Evolutionary conservation across 2,113 vertebrate species (phyloP), one percentile per base, ranked within the genome.

Genomic region (Rhinichthys klamathensis): DNA sequence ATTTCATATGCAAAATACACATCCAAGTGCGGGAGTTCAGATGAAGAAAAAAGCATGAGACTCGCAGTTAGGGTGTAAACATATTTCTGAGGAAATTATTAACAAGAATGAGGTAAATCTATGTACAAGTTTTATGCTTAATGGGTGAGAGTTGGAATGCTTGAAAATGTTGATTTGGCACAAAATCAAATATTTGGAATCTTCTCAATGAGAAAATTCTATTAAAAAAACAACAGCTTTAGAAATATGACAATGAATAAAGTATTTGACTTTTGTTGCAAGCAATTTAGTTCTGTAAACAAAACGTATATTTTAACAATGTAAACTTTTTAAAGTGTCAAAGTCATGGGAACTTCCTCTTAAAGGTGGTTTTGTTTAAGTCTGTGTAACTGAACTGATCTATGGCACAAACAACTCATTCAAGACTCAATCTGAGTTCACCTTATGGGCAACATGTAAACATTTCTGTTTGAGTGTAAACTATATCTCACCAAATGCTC

Each of bases 391-490:
- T 60, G n/a, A 85, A 54, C 84, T 75, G 41, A 86, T 41, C 84
- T 73, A 81, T 65, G 61, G 82, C 44, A 54, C 73, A 54, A 75
- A 35, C 75, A 77, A 81, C 72, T 27, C 38, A 58, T 25, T 85
- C 87, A 75, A 83, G 69, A 65, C 51, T 41, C 76, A 84, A 78
- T 16, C 67, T 56, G 76, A 56, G 35, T 74, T 78, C 58, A 87
- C 80, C 61, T 80, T 77, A 51, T 0, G 88, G 81, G 89, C 83
- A 86, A 89, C 58, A 63, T 65, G 94, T 94, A 95, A 95, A 95
- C 94, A 92, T 92, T 89, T 85, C 92, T 90, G 38, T 84, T 60
- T 73, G 67, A 0, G 85, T 92, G 93, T 94, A 95, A 95, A 95
- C 94, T 91, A 92, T 70, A 23, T 76, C 32, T 54, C 41, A 27